phyloP scores from a whole-genome alignment of 2,797 vertebrate species.

The Orientallactaga sibirica region DNA sequence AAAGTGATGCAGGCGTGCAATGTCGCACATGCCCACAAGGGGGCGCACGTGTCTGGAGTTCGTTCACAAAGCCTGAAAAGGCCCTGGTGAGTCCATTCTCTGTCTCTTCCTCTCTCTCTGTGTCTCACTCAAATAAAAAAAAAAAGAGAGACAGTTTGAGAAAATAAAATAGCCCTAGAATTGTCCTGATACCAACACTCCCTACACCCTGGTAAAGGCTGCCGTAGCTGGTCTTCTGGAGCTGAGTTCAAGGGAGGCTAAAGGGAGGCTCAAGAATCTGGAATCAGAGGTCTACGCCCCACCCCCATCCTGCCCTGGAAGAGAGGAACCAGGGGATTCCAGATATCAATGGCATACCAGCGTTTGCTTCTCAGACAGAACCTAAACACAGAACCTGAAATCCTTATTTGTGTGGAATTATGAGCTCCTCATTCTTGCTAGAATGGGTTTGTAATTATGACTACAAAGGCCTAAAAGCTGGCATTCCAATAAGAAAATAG shows the following conservation, averaged over 20 bases:
- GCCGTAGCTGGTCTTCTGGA: neutral
- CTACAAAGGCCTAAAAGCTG: neutral
- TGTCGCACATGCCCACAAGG: no score
- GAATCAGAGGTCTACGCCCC: neutral
- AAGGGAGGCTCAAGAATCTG: neutral
- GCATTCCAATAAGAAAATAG: neutral
- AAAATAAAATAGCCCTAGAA: neutral
- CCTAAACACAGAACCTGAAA: neutral
- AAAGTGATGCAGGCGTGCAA: no score
- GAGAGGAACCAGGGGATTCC: neutral
- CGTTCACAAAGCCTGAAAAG: no score
- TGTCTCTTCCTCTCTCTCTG: no score
- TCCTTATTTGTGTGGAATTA: neutral
- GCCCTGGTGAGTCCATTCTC: no score
- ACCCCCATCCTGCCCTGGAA: neutral
- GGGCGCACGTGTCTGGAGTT: no score
- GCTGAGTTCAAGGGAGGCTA: no score
- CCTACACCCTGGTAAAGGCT: neutral
- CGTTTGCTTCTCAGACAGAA: neutral
- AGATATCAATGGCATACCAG: rapidly evolving
- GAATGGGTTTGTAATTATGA: neutral
- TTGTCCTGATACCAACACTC: neutral
- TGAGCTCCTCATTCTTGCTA: neutral
- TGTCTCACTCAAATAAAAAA: no score
- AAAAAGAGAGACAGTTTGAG: neutral